Evolutionary conservation across 1,140 invertebrate species (phyloP).

Genomic region (Bombyx mandarina): DNA sequence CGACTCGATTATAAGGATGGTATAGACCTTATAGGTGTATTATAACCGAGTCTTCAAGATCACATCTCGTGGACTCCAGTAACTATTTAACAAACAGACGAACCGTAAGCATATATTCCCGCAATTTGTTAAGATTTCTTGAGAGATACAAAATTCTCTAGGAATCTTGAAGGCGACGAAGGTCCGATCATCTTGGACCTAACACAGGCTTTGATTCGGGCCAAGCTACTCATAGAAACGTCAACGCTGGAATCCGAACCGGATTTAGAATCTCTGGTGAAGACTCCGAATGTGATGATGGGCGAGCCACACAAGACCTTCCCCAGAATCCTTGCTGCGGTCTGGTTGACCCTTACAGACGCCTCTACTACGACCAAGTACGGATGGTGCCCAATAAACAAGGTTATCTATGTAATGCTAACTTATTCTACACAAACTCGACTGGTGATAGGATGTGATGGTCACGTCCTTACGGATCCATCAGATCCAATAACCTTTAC

Average conservation of each 20-base stretch:
- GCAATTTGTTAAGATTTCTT: neutral
- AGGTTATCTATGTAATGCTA: slow-evolving; percentile 20
- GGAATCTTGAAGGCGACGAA: slow-evolving; percentile 50
- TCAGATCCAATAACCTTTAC: too few relatives aligned
- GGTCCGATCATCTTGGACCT: slow-evolving; percentile 32
- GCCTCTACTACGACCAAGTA: slow-evolving; percentile 30
- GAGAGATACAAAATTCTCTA: slow-evolving; percentile 9
- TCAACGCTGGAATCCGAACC: slow-evolving; percentile 42
- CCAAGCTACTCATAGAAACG: slow-evolving; percentile 44
- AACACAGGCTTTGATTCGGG: slow-evolving; percentile 29
- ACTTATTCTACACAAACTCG: neutral
- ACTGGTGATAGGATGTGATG: too few relatives aligned
- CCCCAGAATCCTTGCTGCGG: slow-evolving; percentile 39
- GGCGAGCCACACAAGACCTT: slow-evolving; percentile 51
- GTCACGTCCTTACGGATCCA: too few relatives aligned
- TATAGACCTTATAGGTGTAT: too few relatives aligned
- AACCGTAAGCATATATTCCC: too few relatives aligned
- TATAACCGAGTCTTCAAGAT: too few relatives aligned
- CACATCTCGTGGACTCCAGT: too few relatives aligned
- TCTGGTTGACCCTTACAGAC: slow-evolving; percentile 45
- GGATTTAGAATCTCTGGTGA: slow-evolving; percentile 40
- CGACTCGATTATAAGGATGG: too few relatives aligned
- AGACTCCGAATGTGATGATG: slow-evolving; percentile 42
- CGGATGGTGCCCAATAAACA: slow-evolving; percentile 49
- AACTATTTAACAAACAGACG: too few relatives aligned